Evolutionary conservation across 1,140 invertebrate genomes (phyloP), one percentile per base, ranked within the genome.

Genomic region (Listronotus bonariensis): DNA sequence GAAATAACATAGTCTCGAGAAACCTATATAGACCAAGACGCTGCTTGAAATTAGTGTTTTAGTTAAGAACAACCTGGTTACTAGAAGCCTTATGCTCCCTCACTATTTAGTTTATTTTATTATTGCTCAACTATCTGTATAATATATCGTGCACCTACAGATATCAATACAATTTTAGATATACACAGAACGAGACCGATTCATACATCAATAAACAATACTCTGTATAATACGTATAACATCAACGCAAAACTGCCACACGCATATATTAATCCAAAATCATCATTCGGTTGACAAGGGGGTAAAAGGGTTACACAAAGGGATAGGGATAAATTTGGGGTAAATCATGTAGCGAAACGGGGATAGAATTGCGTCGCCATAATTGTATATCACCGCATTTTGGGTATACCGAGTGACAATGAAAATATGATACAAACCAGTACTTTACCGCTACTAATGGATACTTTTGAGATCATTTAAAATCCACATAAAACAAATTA

Each of bases 121-220:
- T 26, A 26, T 26, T 26, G 20, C 5, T n/a, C n/a, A n/a, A n/a
- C n/a, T n/a, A n/a, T n/a, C n/a, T n/a, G n/a, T 26, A 26, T 26
- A 26, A 36, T 12, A 8, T 36, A 36, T 36, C 11, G 2, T 36
- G 38, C 45, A 40, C 20, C 6, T 20, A n/a, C 41, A 52, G 10
- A 53, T 49, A 53, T 18, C 53, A 52, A 43, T 45, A 34, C 59
- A 53, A 45, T 62, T 62, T 46, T 11, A 31, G 31, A 31, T 62
- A 53, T 53, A 53, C 52, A 26, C 40, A 53, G 49, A 53, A 26
- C 20, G 52, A 53, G 53, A 53, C 20, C 14, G 49, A 20, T 62
- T 62, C 53, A 53, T 62, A 62, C 49, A 62, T 62, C 49, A 62
- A 62, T 62, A 62, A 62, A 62, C 59, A 62, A 53, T 62, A 62